Evolutionary conservation across 2,888 invertebrate species (phyloP), one percentile per base, ranked within the genome.

Genomic region (Acholoe squamosa): DNA sequence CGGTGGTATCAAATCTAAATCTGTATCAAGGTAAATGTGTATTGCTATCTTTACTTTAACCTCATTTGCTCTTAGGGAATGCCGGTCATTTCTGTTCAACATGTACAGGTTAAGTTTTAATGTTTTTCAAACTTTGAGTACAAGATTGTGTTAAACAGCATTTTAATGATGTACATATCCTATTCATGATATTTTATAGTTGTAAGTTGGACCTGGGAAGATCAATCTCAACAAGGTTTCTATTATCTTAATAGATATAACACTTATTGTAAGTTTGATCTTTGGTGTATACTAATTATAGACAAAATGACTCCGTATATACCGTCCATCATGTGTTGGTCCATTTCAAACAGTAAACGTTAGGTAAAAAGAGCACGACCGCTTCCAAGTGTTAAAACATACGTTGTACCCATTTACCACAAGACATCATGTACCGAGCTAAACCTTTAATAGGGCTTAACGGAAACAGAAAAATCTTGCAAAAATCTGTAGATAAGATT

Each of bases 381-480:
- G n/a, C n/a, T n/a, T n/a, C n/a, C n/a, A 28, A 31, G 12, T 31
- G 28, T 14, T 28, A 14, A 31, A 33, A 33, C 12, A 31, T 31
- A 1, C 77, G 7, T 77, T 7, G 31, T 77, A 1, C 22, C 7
- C 31, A 77, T 77, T 16, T 22, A 31, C n/a, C 14, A 31, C 28
- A 7, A n/a, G n/a, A n/a, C n/a, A 77, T 12, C 10, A 33, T 33
- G 14, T 14, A 31, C 14, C 33, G 10, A 33, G 33, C 33, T 14
- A 16, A 77, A 7, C 77, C 33, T n/a, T n/a, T n/a, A n/a, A 77
- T 77, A 14, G 33, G 33, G 77, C 7, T 77, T 33, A 33, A 25
- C 31, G n/a, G 12, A 33, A 77, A 77, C 22, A 77, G 77, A 77
- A 77, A 77, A 77, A 77, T 77, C 77, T 77, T 77, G 77, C 77